These are phyloP conservation scores for Anthonomus grandis DNA, from an alignment of 1,140 invertebrate species.

Conservation along the genomic window DNA sequence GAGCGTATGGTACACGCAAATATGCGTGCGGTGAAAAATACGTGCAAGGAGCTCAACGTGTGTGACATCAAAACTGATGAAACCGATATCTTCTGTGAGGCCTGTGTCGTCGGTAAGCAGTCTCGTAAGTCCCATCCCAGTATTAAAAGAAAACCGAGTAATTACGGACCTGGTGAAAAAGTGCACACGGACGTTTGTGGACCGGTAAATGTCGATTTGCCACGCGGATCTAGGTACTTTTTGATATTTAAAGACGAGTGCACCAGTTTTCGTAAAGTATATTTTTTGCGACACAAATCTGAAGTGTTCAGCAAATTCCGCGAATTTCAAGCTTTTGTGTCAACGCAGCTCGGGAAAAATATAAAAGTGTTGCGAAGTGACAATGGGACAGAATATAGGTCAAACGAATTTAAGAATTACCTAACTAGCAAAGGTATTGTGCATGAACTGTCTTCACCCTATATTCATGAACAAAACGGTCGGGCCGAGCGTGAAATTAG, in stretches of 20 bases:
- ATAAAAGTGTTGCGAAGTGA: too few relatives aligned
- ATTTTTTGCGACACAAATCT: slow-evolving; percentile 14
- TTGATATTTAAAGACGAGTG: slow-evolving; percentile 15
- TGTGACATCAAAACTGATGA: slow-evolving; percentile 1
- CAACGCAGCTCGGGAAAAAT: not conserved
- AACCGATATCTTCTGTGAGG: slow-evolving; percentile 2
- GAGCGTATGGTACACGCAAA: slow-evolving; percentile 35
- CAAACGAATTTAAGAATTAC: too few relatives aligned
- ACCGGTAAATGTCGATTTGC: slow-evolving; percentile 2
- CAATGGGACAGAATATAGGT: too few relatives aligned
- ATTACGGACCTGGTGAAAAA: slow-evolving; percentile 3
- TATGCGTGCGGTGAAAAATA: not conserved
- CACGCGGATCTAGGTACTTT: slow-evolving; percentile 7
- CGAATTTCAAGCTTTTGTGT: slow-evolving; percentile 10
- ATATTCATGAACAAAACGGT: too few relatives aligned
- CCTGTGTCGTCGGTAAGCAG: too few relatives aligned
- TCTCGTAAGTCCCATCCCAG: not conserved
- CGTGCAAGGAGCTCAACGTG: not conserved
- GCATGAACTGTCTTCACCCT: too few relatives aligned
- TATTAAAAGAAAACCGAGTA: not conserved
- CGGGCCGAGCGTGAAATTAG: too few relatives aligned
- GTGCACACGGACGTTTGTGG: slow-evolving; percentile 15
- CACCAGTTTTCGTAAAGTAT: slow-evolving; percentile 2
- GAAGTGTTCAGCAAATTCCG: slow-evolving; percentile 26
- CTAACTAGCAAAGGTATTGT: too few relatives aligned